These are phyloP conservation scores for Lepidotrigona ventralis DNA, from an alignment of 1,140 invertebrate genomes.

Conservation along the genomic window DNA sequence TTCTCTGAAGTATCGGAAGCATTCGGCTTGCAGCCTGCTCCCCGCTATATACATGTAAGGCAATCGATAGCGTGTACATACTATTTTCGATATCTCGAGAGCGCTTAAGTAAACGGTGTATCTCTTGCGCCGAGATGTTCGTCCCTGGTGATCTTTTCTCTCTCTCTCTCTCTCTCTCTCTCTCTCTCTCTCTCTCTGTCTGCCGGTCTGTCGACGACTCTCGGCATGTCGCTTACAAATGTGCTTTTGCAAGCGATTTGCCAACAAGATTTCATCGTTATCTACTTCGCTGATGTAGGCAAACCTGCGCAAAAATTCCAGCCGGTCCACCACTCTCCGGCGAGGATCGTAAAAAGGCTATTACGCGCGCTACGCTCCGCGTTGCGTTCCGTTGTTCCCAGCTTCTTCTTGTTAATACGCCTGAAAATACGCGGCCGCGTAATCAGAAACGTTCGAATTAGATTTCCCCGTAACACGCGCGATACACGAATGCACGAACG, in stretches of 20 bases:
- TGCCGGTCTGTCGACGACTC: neutral
- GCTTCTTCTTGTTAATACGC: conserved; percentile 7
- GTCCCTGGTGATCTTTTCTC: neutral
- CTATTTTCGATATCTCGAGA: conserved; percentile 53
- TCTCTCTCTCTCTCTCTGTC: neutral
- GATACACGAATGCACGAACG: neutral
- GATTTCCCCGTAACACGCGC: neutral
- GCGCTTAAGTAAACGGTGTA: conserved; percentile 48
- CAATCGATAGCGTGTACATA: conserved; percentile 46
- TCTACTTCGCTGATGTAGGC: neutral
- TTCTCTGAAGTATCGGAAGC: conserved; percentile 52
- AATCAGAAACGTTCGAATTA: conserved; percentile 9
- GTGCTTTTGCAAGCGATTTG: conserved; percentile 25
- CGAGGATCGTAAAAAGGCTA: neutral
- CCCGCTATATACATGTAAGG: conserved; percentile 11
- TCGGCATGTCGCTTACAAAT: neutral
- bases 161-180: neutral
- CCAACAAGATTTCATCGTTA: conserved; percentile 21
- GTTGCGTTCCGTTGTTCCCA: neutral
- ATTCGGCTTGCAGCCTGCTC: conserved; percentile 25
- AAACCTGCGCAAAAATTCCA: neutral
- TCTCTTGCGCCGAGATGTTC: conserved; percentile 32
- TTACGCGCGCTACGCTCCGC: neutral
- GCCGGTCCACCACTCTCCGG: neutral
- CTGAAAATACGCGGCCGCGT: neutral